phyloP scores from a whole-genome alignment of 2,113 vertebrate species.

The Ageneiosus marmoratus region DNA sequence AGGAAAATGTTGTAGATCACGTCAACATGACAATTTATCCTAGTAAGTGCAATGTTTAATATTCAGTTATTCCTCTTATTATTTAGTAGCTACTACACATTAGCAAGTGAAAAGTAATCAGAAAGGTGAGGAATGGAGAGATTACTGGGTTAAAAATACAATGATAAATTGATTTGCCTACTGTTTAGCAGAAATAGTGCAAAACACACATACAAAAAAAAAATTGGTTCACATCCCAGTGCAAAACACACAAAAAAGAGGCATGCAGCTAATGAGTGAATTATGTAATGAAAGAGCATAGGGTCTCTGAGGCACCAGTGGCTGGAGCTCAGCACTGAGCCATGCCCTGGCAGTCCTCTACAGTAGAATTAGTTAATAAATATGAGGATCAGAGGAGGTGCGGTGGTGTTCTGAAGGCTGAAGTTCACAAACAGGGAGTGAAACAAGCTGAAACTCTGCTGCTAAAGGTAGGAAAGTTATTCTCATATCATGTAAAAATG shows the following conservation, averaged over 20 bases:
- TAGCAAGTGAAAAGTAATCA: not conserved
- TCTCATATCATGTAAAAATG: conserved; percentile 3
- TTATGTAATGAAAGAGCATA: conserved; percentile 43
- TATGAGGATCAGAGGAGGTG: conserved; percentile 35
- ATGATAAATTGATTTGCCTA: not conserved
- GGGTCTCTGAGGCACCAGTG: not conserved
- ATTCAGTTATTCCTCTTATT: not conserved
- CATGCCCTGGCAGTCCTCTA: conserved; percentile 16
- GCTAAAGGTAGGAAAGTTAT: conserved; percentile 45
- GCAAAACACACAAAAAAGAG: conserved; percentile 40
- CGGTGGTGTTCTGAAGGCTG: conserved; percentile 34
- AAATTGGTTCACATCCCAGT: not conserved
- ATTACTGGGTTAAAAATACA: not conserved
- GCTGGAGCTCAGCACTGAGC: not conserved
- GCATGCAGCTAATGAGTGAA: conserved; percentile 26
- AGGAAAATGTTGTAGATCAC: not conserved
- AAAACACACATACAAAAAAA: no score
- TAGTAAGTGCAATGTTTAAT: not conserved
- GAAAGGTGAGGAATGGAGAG: not conserved
- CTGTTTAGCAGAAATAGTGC: not conserved
- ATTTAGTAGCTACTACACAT: not conserved
- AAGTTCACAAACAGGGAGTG: conserved; percentile 50
- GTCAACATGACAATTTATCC: not conserved
- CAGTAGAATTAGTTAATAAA: conserved; percentile 56
- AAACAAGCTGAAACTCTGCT: conserved; percentile 14